Conservation (phyloP, 2,113 vertebrate genomes). For the Platysternon megacephalum region DNA sequence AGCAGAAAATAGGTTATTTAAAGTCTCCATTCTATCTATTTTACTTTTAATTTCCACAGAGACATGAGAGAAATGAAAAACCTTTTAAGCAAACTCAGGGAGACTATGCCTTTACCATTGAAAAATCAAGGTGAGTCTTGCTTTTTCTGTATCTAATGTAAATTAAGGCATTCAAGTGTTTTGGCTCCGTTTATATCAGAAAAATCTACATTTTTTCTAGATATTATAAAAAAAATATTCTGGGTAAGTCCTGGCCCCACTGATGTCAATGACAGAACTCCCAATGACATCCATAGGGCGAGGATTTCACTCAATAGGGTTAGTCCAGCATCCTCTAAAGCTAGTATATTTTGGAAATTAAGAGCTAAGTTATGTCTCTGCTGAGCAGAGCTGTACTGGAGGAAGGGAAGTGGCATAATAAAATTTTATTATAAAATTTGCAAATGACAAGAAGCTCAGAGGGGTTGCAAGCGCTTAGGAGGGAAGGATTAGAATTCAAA, state of each 20-base stretch:
- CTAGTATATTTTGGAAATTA: not conserved
- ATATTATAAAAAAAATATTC: not conserved
- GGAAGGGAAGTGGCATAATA: not conserved
- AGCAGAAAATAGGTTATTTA: not conserved
- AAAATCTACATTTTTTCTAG: not conserved
- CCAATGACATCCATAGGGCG: not conserved
- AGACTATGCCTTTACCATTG: conserved; percentile 99
- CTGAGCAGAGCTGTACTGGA: not conserved
- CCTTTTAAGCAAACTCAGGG: conserved; percentile 99
- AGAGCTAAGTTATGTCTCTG: accelerated
- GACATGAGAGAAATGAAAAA: conserved; percentile 99
- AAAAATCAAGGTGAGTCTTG: conserved; percentile 95
- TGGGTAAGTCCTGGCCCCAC: not conserved
- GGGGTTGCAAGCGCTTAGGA: not conserved
- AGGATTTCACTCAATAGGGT: not conserved
- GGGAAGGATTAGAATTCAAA: not conserved
- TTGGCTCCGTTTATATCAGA: not conserved
- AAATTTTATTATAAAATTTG: not conserved
- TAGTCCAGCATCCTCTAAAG: not conserved
- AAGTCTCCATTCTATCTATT: conserved; percentile 10
- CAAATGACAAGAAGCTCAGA: not conserved
- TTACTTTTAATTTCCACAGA: conserved; percentile 79
- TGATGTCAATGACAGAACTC: not conserved
- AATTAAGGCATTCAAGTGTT: not conserved
- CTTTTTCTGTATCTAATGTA: conserved; percentile 12